Evolutionary conservation across 2,113 vertebrate species (phyloP).

Genomic region (Lepidothrix coronata): DNA sequence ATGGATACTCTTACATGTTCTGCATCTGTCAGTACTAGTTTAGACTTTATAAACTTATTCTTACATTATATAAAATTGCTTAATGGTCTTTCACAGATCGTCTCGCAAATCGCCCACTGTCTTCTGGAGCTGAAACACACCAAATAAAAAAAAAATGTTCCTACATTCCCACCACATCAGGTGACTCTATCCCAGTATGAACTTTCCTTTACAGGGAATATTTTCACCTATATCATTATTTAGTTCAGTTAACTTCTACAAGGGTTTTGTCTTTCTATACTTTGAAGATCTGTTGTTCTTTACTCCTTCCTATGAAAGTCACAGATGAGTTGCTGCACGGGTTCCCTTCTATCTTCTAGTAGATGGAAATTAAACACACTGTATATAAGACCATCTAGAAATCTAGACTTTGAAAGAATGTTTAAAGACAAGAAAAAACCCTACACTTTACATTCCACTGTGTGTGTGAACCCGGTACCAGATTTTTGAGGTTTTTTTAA

Average conservation of each 20-base stretch:
- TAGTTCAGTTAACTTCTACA: background rate
- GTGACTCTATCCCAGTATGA: background rate
- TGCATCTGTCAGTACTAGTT: background rate
- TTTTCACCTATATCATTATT: background rate
- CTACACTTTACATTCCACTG: background rate
- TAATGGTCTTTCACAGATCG: background rate
- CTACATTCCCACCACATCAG: background rate
- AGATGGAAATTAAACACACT: background rate
- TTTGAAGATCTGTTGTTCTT: background rate
- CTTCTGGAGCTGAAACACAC: background rate
- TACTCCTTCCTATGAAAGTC: background rate
- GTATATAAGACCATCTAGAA: background rate
- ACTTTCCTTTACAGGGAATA: background rate
- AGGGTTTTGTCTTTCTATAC: background rate
- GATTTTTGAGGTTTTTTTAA: rapidly evolving
- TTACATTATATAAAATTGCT: background rate
- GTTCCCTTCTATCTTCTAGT: background rate
- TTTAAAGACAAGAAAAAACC: background rate
- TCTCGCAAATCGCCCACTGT: background rate
- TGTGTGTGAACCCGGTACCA: background rate
- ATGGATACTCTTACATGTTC: rapidly evolving
- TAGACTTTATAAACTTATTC: background rate
- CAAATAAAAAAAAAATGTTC: background rate
- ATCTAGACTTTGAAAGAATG: background rate
- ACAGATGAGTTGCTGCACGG: background rate